Conservation (phyloP, 2,888 invertebrate species). For the Mesopsocus fuscifrons region DNA sequence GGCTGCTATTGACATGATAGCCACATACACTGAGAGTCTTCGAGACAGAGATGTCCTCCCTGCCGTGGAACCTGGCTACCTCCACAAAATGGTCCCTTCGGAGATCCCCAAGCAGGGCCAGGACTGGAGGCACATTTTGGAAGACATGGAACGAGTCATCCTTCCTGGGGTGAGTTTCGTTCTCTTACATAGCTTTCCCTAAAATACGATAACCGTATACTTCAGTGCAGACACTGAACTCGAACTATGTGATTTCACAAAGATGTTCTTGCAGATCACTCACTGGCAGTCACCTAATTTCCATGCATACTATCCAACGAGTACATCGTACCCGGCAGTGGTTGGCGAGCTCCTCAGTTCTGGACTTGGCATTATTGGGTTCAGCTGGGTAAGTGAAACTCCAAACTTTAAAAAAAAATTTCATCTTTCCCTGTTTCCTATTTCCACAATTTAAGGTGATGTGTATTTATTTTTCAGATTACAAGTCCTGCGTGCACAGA, state of each 20-base stretch:
- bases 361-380: conserved; percentile 67
- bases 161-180: conserved; percentile 72
- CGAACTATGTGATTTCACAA: too few species aligned
- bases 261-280: conserved; percentile 41
- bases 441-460: not conserved
- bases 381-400: conserved; percentile 75
- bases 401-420: too few species aligned
- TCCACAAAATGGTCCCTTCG: conserved; percentile 58
- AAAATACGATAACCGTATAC: too few species aligned
- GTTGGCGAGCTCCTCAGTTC: conserved; percentile 63
- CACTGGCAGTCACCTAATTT: conserved; percentile 88
- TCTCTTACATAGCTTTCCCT: too few species aligned
- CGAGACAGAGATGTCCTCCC: conserved; percentile 71
- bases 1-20: conserved; percentile 74
- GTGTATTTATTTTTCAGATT: conserved; percentile 31
- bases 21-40: conserved; percentile 74
- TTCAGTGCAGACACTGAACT: too few species aligned
- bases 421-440: not conserved
- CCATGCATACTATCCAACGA: conserved; percentile 76
- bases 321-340: conserved; percentile 61
- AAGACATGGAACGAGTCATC: conserved; percentile 68
- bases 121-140: conserved; percentile 63
- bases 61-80: conserved; percentile 74
- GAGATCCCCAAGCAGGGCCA: conserved; percentile 67
- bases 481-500: conserved; percentile 81